Evolutionary conservation across 2,797 vertebrate genomes (phyloP).

Genomic region (Hafferia zeledoni): DNA sequence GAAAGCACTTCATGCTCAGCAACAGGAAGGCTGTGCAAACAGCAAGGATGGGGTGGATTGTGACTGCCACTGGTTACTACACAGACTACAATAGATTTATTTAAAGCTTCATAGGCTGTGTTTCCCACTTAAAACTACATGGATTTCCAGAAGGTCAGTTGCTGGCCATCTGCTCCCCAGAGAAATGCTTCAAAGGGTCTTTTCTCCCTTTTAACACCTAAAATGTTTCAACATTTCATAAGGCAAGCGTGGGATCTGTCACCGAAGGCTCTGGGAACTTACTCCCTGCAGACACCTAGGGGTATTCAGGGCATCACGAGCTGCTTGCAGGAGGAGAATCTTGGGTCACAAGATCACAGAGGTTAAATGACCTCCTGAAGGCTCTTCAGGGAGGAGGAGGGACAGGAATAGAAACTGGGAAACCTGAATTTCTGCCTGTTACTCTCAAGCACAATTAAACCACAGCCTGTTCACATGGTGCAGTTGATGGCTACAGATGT

Average conservation of each 20-base stretch:
- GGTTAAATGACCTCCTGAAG: background rate
- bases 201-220: background rate
- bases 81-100: background rate
- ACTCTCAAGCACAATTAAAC: background rate
- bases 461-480: background rate
- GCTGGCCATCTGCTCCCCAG: background rate
- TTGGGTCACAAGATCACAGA: background rate
- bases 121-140: background rate
- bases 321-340: background rate
- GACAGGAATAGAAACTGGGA: background rate
- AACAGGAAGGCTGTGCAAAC: background rate
- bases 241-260: background rate
- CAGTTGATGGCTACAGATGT: background rate
- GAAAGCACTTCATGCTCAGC: background rate
- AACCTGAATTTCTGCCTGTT: background rate
- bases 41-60: background rate
- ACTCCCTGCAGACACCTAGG: accelerated
- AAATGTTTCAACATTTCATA: background rate
- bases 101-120: background rate
- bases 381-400: accelerated
- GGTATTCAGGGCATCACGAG: background rate
- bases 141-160: conserved; percentile 10
- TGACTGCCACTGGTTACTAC: background rate
- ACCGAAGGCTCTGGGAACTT: background rate
- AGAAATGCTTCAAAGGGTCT: background rate